phyloP scores from a whole-genome alignment of 92 coral and sea anemone genomes.

The Zoanthus sociatus region DNA sequence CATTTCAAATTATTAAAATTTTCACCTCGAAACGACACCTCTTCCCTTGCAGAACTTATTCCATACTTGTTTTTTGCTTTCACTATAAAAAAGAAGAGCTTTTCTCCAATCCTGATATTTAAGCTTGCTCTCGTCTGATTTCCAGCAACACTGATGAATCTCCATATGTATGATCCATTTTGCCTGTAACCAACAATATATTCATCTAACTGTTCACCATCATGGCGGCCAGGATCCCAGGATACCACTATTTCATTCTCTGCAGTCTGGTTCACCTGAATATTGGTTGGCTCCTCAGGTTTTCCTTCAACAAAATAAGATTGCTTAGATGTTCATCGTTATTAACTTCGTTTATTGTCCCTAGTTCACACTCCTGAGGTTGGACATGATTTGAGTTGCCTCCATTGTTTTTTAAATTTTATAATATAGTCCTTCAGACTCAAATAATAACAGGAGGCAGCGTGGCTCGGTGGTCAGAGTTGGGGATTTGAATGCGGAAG shows the following conservation, averaged over 20 bases:
- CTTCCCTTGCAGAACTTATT: slow-evolving; percentile 50
- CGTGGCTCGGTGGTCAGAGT: no score
- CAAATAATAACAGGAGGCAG: no score
- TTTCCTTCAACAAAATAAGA: slow-evolving; percentile 55
- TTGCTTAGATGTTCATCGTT: not conserved
- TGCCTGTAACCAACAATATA: slow-evolving; percentile 66
- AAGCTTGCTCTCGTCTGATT: slow-evolving; percentile 55
- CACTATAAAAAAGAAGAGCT: slow-evolving; percentile 63
- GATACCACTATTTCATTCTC: slow-evolving; percentile 47
- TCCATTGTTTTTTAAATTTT: no score
- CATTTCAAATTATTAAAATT: no score
- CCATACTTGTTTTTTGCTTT: slow-evolving; percentile 80
- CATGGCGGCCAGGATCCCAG: slow-evolving; percentile 86
- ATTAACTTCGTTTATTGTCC: no score
- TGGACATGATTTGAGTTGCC: no score
- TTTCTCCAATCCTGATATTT: slow-evolving; percentile 53
- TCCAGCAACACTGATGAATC: slow-evolving; percentile 25
- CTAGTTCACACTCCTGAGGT: not conserved
- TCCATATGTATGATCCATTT: slow-evolving; percentile 57
- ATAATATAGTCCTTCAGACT: no score
- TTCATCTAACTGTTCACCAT: slow-evolving; percentile 64
- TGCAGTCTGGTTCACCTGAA: slow-evolving; percentile 67
- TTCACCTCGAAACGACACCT: slow-evolving; percentile 50
- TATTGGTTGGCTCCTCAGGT: slow-evolving; percentile 76
- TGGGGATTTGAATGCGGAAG: no score